A percentile compares a stretch with the other conserved stretches of the same genome.
These are phyloP conservation scores for Nerophis lumbriciformis DNA, from an alignment of 2,113 vertebrate genomes.

Conservation along the genomic window DNA sequence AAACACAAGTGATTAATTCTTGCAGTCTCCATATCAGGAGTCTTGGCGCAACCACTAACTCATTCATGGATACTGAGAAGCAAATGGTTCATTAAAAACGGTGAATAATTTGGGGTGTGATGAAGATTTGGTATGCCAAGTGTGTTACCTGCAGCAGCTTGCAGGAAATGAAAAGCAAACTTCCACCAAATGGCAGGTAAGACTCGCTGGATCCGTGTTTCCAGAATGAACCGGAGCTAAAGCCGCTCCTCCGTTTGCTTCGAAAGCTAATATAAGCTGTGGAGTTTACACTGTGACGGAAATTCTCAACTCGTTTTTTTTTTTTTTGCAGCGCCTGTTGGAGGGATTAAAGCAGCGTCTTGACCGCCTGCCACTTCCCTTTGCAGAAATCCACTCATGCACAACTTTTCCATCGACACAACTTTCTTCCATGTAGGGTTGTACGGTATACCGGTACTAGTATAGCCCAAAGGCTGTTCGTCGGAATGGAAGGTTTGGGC, in stretches of 20 bases:
- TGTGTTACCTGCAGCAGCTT: neutral
- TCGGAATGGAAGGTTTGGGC: too few relatives aligned
- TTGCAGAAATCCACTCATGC: slow-evolving; percentile 6
- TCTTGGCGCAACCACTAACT: neutral
- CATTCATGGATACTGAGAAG: neutral
- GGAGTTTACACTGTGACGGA: slow-evolving; percentile 30
- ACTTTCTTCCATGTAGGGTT: slow-evolving; percentile 1
- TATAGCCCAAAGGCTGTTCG: too few relatives aligned
- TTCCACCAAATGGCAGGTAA: too few relatives aligned
- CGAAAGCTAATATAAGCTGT: slow-evolving; percentile 22
- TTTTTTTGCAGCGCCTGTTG: slow-evolving; percentile 28
- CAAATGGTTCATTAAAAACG: neutral
- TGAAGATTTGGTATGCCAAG: neutral
- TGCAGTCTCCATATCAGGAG: neutral
- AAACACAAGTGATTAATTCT: neutral
- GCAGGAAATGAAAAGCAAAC: slow-evolving; percentile 1
- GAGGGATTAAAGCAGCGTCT: slow-evolving; percentile 17
- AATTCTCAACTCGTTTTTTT: slow-evolving; percentile 27
- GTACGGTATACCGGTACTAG: too few relatives aligned
- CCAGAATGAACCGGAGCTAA: slow-evolving; percentile 14
- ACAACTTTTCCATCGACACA: slow-evolving; percentile 10
- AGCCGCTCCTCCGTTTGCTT: slow-evolving; percentile 23
- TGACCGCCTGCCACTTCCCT: slow-evolving; percentile 32
- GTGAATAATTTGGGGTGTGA: neutral
- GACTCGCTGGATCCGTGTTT: neutral